Base-by-base conservation (phyloP, 2,113 vertebrate species). In the Sphyrna mokarran region DNA sequence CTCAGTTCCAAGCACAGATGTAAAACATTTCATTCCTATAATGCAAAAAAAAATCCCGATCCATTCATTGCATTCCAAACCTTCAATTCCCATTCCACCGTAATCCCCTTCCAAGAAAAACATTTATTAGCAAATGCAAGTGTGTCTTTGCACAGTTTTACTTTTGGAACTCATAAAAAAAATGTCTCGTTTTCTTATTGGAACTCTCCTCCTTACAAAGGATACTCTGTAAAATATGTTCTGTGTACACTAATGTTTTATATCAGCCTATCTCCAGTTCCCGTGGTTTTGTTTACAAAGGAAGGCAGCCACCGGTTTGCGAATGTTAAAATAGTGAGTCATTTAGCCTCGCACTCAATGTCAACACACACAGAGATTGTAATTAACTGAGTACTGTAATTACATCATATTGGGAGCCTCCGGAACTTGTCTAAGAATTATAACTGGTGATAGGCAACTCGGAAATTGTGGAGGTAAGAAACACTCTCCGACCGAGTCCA, bases 61-160 rank as follows among this genome's bases (percentile, higher is more conserved):
- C 94, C 94, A 95, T 95, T 95, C 94, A 95, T 76, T 70, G 69
- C 68, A 72, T 48, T 95, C 94, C 94, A 95, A 70, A 76, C 33
- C 68, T 29, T 95, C 23, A 29, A 95, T 95, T 95, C 94, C 40
- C 68, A 76, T 95, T 76, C 40, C 48, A 18, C 43, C 40, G 33
- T 76, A 29, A 48, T 16, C 69, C 69, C 43, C 37, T 54, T 95
- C 94, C 94, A 95, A 95, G 43, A 72, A 95, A 95, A 95, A 95
- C 69, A 95, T 93, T 66, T 95, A 70, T 72, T 72, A 76, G 94
- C 94, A 95, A 72, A 95, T 76, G 68, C 68, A 72, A 72, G 43
- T 72, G 94, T 72, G 69, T 43, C 43, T 95, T 95, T 95, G 40
- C 37, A 18, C 22, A 95, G 93, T 22, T 94, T 70, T 70, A 29